A percentile compares a stretch with the other conserved stretches of the same genome.
Conservation (phyloP, 2,888 invertebrate species). For the Octodonta nipae region DNA sequence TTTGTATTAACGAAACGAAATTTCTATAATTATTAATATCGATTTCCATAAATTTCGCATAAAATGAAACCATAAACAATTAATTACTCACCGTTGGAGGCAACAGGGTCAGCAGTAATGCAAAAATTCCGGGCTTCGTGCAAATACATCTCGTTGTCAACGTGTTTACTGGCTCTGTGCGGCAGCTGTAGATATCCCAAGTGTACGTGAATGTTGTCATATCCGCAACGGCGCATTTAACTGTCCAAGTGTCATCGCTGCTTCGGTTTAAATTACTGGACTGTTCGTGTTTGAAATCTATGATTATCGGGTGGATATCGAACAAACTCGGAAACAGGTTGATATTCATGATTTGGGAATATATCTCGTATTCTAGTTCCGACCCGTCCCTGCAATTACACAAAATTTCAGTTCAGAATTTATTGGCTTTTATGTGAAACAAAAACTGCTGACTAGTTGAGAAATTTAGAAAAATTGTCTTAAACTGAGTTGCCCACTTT, state of each 20-base stretch:
- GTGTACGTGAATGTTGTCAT: constrained; percentile 40
- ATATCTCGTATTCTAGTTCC: constrained; percentile 52
- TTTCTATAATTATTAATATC: too few relatives aligned
- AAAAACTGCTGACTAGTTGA: too few relatives aligned
- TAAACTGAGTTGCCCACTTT: too few relatives aligned
- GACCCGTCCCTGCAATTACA: constrained; percentile 43
- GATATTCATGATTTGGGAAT: constrained; percentile 43
- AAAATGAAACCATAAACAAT: too few relatives aligned
- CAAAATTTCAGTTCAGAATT: too few relatives aligned
- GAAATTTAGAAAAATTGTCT: too few relatives aligned
- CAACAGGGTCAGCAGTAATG: constrained; percentile 45
- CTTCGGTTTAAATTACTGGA: constrained; percentile 23
- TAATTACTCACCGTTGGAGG: constrained; percentile 16
- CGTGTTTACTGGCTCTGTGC: constrained; percentile 37
- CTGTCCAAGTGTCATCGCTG: constrained; percentile 36
- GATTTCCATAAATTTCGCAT: too few relatives aligned
- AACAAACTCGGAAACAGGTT: constrained; percentile 18
- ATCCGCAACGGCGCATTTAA: constrained; percentile 38
- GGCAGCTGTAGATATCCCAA: constrained; percentile 50
- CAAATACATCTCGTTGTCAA: constrained; percentile 48
- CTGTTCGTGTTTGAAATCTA: constrained; percentile 39
- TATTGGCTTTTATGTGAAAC: too few relatives aligned
- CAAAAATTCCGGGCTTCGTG: constrained; percentile 48
- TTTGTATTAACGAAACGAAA: neutral
- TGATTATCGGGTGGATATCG: constrained; percentile 28